Percentiles rank a stretch among this genome's conserved stretches.
These are phyloP conservation scores for Drosophila maculinotata DNA, from an alignment of 2,888 invertebrate species.

Conservation along the genomic window DNA sequence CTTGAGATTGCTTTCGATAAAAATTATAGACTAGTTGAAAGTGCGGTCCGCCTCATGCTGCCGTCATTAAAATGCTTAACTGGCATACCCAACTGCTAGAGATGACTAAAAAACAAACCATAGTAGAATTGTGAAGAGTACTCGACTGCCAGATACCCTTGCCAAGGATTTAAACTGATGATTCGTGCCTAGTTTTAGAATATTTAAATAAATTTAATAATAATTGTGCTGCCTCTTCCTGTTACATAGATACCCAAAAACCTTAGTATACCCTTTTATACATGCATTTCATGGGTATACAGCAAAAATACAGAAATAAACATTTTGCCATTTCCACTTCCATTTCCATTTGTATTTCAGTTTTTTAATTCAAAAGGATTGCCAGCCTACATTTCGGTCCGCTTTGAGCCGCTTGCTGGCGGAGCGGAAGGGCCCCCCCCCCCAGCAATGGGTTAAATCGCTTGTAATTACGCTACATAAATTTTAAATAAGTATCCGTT, in stretches of 20 bases:
- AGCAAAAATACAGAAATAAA: constrained; percentile 1
- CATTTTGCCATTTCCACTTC: constrained; percentile 2
- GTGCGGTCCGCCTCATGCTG: constrained; percentile 37
- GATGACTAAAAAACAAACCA: not conserved
- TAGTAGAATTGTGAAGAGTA: not conserved
- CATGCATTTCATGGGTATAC: not conserved
- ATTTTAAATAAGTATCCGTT: constrained; percentile 82
- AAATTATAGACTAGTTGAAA: constrained; percentile 73
- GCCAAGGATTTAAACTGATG: not conserved
- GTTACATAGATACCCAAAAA: not conserved
- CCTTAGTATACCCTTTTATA: not conserved
- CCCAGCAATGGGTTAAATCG: constrained; percentile 77
- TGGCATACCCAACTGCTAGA: constrained; percentile 16
- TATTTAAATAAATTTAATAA: not conserved
- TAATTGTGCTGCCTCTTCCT: not conserved
- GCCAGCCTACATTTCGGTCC: constrained; percentile 38
- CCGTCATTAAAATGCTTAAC: constrained; percentile 59
- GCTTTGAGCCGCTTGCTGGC: constrained; percentile 14
- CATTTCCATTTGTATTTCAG: constrained; percentile 45
- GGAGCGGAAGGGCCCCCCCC: constrained; percentile 20
- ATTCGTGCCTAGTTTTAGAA: too few relatives aligned
- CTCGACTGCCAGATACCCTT: not conserved
- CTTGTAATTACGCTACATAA: constrained; percentile 82
- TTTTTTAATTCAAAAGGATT: constrained; percentile 55
- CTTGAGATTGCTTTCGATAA: constrained; percentile 69